Conservation (phyloP, 2,113 vertebrate genomes). For the Synodontis membranacea region DNA sequence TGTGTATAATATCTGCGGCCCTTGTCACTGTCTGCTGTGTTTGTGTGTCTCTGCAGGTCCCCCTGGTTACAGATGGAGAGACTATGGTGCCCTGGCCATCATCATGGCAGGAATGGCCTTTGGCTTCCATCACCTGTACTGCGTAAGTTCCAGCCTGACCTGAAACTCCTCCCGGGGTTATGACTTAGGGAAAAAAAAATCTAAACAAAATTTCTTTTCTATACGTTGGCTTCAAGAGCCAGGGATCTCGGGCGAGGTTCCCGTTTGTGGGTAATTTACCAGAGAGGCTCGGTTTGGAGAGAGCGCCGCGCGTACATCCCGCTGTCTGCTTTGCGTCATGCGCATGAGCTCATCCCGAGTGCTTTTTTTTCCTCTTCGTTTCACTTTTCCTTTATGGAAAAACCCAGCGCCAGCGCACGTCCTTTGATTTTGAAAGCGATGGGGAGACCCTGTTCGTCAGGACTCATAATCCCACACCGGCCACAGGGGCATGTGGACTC, state of each 20-base stretch:
- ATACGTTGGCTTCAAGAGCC: neutral
- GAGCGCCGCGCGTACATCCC: slow-evolving; percentile 35
- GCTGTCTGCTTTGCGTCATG: slow-evolving; percentile 62
- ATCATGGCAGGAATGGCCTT: slow-evolving; percentile 92
- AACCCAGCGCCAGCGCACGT: slow-evolving; percentile 55
- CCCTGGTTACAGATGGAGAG: slow-evolving; percentile 87
- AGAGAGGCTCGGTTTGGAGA: neutral
- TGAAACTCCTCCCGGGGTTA: neutral
- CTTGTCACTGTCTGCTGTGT: slow-evolving; percentile 40
- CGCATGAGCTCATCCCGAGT: slow-evolving; percentile 68
- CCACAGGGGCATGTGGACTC: slow-evolving; percentile 73
- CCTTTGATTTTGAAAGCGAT: slow-evolving; percentile 55
- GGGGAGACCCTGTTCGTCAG: slow-evolving; percentile 64
- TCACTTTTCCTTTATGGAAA: slow-evolving; percentile 42
- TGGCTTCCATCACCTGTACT: slow-evolving; percentile 95
- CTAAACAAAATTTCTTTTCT: neutral
- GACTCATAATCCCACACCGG: slow-evolving; percentile 68
- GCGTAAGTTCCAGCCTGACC: slow-evolving; percentile 69
- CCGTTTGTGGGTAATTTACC: slow-evolving; percentile 18
- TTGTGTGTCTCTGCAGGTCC: slow-evolving; percentile 69
- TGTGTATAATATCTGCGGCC: neutral
- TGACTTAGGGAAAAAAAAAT: neutral
- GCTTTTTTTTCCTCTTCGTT: slow-evolving; percentile 55
- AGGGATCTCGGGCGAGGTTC: neutral
- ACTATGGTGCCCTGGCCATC: slow-evolving; percentile 90